Conservation (phyloP, 2,113 vertebrate genomes). For the Neogale vison region DNA sequence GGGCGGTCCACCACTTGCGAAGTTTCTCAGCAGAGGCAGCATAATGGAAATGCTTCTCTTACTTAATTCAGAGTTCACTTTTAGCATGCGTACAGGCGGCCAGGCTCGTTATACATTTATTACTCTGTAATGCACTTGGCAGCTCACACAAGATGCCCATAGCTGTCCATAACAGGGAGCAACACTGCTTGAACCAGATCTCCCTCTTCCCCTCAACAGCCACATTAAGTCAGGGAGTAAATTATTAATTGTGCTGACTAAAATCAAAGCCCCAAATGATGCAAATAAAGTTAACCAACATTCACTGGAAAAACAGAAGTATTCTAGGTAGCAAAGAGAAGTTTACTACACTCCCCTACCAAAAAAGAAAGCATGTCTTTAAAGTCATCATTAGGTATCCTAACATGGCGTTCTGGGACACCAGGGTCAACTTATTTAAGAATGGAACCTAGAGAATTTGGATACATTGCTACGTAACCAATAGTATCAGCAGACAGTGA, state of each 20-base stretch:
- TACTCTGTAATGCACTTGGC: slow-evolving; percentile 66
- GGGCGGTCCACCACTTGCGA: background rate
- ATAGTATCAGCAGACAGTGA: background rate
- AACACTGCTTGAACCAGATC: background rate
- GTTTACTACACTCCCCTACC: background rate
- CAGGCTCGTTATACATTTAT: slow-evolving; percentile 58
- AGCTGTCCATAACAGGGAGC: slow-evolving; percentile 24
- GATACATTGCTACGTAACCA: background rate
- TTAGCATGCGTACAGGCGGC: background rate
- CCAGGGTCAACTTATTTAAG: background rate
- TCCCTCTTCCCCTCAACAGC: slow-evolving; percentile 20
- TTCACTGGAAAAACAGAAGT: background rate
- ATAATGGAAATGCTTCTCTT: slow-evolving; percentile 18
- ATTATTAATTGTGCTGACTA: slow-evolving; percentile 74
- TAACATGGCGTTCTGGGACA: accelerated
- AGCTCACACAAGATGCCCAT: background rate
- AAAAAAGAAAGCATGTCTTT: background rate
- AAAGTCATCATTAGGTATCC: background rate
- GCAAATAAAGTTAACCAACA: slow-evolving; percentile 42
- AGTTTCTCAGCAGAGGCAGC: background rate
- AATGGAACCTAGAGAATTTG: background rate
- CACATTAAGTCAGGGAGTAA: slow-evolving; percentile 67
- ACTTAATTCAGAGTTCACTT: slow-evolving; percentile 59
- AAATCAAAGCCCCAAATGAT: slow-evolving; percentile 55
- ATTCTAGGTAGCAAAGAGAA: background rate